These are phyloP conservation scores for Atractosteus spatula DNA, from an alignment of 2,113 vertebrate genomes.

Conservation along the genomic window DNA sequence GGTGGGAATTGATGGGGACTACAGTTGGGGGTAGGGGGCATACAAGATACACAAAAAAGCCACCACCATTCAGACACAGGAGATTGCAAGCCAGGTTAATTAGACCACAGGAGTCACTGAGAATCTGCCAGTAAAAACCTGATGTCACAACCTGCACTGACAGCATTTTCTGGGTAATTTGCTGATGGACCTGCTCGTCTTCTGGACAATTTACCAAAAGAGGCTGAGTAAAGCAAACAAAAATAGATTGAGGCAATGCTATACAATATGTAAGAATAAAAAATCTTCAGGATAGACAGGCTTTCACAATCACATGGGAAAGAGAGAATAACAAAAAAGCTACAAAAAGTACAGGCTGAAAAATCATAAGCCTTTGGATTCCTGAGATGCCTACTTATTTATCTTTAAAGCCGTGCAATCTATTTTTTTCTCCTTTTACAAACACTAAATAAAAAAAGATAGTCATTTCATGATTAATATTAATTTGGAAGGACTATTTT, in stretches of 20 bases:
- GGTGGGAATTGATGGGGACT: neutral
- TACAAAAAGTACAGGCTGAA: too few species aligned
- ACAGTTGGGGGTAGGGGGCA: slow-evolving; percentile 35
- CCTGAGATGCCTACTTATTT: too few species aligned
- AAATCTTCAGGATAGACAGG: slow-evolving; percentile 25
- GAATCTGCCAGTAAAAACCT: slow-evolving; percentile 31
- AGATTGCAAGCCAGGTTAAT: slow-evolving; percentile 66
- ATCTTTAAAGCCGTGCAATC: neutral
- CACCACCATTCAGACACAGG: slow-evolving; percentile 34
- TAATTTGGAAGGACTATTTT: slow-evolving; percentile 21
- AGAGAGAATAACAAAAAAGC: slow-evolving; percentile 12
- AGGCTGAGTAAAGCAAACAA: slow-evolving; percentile 69
- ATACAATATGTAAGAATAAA: slow-evolving; percentile 38
- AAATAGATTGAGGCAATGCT: slow-evolving; percentile 57
- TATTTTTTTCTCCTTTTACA: neutral
- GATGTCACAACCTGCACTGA: slow-evolving; percentile 57
- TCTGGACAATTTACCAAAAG: slow-evolving; percentile 81
- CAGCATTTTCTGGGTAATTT: slow-evolving; percentile 71
- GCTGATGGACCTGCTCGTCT: slow-evolving; percentile 77
- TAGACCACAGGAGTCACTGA: slow-evolving; percentile 56
- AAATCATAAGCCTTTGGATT: too few species aligned
- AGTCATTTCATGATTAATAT: slow-evolving; percentile 9
- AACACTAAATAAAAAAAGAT: neutral
- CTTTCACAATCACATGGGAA: neutral
- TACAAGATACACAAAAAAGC: slow-evolving; percentile 38